phyloP scores from a whole-genome alignment of 2,113 vertebrate genomes.

The Cichladusa arquata region DNA sequence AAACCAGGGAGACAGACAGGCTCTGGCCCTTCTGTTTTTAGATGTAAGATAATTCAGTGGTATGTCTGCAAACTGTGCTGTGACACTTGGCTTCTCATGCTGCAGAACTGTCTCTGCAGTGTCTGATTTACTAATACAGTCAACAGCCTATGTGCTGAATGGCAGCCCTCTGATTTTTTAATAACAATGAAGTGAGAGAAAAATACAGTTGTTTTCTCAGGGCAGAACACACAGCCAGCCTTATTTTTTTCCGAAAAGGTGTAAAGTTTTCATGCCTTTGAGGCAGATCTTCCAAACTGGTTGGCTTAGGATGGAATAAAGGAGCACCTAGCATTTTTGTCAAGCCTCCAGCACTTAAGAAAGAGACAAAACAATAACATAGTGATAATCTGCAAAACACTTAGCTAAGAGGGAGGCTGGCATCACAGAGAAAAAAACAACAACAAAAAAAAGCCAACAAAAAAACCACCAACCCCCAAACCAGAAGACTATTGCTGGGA shows the following conservation, averaged over 20 bases:
- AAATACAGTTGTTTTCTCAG: not conserved
- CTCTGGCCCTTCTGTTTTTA: not conserved
- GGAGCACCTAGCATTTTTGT: not conserved
- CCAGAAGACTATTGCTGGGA: not conserved
- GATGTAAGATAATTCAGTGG: not conserved
- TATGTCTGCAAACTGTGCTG: not conserved
- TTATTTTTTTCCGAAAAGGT: not conserved
- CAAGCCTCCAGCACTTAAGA: not conserved
- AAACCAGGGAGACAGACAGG: not conserved
- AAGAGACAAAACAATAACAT: not conserved
- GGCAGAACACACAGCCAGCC: not conserved
- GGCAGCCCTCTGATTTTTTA: not conserved
- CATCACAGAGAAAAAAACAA: not conserved
- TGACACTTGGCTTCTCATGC: not conserved
- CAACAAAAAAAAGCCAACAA: no score
- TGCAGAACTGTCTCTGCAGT: not conserved
- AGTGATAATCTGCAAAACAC: not conserved
- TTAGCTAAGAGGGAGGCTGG: not conserved
- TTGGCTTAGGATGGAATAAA: not conserved
- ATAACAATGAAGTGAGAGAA: not conserved
- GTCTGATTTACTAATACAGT: not conserved
- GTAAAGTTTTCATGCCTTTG: not conserved
- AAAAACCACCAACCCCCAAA: not conserved
- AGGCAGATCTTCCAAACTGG: not conserved
- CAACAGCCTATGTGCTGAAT: not conserved